Percentiles rank a stretch among this genome's conserved stretches.
These are phyloP conservation scores for Sigmodon hispidus DNA, from an alignment of 2,113 vertebrate genomes.

Conservation along the genomic window DNA sequence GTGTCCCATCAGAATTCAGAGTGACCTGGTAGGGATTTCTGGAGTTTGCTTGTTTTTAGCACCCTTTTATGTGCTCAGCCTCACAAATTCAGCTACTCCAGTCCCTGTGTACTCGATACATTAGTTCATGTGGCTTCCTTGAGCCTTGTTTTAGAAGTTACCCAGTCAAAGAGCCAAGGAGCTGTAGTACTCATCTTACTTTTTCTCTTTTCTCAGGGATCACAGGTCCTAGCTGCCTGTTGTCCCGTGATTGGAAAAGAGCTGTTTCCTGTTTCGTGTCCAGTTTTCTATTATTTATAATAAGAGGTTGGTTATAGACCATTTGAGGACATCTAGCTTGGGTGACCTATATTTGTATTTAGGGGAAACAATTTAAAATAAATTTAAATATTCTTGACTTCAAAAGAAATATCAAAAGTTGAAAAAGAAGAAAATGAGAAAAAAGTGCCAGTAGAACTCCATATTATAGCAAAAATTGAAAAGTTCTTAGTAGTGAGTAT, in stretches of 20 bases:
- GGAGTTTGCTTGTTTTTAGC: background rate
- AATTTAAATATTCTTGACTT: constrained; percentile 50
- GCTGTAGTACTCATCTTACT: background rate
- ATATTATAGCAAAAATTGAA: constrained; percentile 31
- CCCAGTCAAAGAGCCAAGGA: background rate
- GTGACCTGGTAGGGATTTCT: background rate
- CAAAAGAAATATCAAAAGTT: constrained; percentile 19
- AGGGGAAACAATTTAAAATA: constrained; percentile 29
- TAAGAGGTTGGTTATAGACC: background rate
- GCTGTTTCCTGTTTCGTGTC: background rate
- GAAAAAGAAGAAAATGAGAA: background rate
- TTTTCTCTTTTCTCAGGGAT: background rate
- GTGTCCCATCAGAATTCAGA: background rate
- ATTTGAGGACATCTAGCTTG: background rate
- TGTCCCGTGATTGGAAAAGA: background rate
- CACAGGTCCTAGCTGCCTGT: background rate
- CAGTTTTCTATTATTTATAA: constrained; percentile 13
- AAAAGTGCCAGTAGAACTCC: background rate
- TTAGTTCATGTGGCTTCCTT: background rate
- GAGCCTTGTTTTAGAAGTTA: background rate
- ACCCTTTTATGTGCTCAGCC: background rate
- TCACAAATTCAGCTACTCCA: background rate
- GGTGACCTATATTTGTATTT: constrained; percentile 28
- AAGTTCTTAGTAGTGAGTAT: constrained; percentile 40
- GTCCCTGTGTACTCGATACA: background rate